Percentiles rank a stretch among this genome's conserved stretches.
These are phyloP conservation scores for Aphis gossypii DNA, from an alignment of 1,140 invertebrate genomes.

Conservation along the genomic window DNA sequence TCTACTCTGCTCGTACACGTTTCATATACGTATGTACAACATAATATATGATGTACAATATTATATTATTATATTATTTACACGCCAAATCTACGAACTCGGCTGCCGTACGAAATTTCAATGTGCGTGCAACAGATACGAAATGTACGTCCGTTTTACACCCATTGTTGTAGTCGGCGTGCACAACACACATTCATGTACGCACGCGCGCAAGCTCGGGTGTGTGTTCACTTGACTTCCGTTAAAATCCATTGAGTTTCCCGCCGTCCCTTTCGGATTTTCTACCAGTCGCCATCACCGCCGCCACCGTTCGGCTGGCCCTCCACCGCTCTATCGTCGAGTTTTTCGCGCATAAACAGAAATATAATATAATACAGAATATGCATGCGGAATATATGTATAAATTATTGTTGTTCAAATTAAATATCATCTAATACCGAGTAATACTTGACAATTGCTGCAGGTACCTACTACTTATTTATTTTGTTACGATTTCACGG, in stretches of 20 bases:
- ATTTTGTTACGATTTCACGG: not conserved
- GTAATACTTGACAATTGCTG: not conserved
- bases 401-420: conserved; percentile 2
- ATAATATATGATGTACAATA: not conserved
- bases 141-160: conserved; percentile 32
- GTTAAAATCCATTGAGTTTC: conserved; percentile 43
- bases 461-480: not conserved
- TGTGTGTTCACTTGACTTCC: conserved; percentile 21
- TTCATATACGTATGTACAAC: too few relatives aligned
- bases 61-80: conserved; percentile 27
- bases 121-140: conserved; percentile 20
- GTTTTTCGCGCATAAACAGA: not conserved
- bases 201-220: not conserved
- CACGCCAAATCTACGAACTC: not conserved
- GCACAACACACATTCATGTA: not conserved
- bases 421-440: not conserved
- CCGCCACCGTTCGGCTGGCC: not conserved
- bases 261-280: not conserved
- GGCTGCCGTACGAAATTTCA: not conserved
- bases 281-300: not conserved
- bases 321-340: not conserved
- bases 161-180: not conserved
- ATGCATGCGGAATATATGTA: not conserved
- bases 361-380: not conserved
- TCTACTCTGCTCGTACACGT: not conserved